Percentiles rank a stretch among this genome's conserved stretches.
phyloP scores from a whole-genome alignment of 2,797 vertebrate species.

The Diplodus puntazzo region DNA sequence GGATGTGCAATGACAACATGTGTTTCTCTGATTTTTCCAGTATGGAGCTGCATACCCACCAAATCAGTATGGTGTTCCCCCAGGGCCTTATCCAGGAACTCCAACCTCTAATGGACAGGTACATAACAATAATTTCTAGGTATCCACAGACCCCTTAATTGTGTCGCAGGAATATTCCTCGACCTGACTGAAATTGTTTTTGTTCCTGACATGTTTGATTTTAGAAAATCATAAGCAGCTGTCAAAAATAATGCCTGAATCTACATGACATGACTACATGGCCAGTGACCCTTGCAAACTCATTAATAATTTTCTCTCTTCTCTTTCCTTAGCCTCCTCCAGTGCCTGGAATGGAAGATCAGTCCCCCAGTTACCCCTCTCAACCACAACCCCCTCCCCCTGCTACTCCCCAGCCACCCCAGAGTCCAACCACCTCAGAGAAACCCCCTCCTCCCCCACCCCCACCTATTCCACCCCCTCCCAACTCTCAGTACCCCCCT shows the following conservation, averaged over 20 bases:
- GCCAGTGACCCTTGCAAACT: neutral
- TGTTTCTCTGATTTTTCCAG: constrained; percentile 57
- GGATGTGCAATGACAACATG: neutral
- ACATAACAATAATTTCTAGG: constrained; percentile 20
- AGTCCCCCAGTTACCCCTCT: constrained; percentile 79
- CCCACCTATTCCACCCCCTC: constrained; percentile 80
- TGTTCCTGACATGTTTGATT: neutral
- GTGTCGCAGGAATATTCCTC: neutral
- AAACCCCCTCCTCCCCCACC: constrained; percentile 84
- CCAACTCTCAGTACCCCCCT: constrained; percentile 81
- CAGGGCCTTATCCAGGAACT: constrained; percentile 78
- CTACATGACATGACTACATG: neutral
- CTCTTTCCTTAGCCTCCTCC: constrained; percentile 74
- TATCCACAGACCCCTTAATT: neutral
- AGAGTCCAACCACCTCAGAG: constrained; percentile 84
- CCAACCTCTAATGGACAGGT: constrained; percentile 85
- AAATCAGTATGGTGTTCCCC: constrained; percentile 82
- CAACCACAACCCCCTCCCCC: constrained; percentile 82
- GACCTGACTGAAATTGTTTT: neutral
- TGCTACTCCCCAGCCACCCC: constrained; percentile 85
- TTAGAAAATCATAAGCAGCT: neutral
- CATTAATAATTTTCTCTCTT: neutral
- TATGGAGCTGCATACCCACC: constrained; percentile 84
- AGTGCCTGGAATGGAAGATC: constrained; percentile 87
- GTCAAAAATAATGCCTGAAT: neutral